Evolutionary conservation across 1,140 invertebrate species (phyloP).

Genomic region (Atta texana): DNA sequence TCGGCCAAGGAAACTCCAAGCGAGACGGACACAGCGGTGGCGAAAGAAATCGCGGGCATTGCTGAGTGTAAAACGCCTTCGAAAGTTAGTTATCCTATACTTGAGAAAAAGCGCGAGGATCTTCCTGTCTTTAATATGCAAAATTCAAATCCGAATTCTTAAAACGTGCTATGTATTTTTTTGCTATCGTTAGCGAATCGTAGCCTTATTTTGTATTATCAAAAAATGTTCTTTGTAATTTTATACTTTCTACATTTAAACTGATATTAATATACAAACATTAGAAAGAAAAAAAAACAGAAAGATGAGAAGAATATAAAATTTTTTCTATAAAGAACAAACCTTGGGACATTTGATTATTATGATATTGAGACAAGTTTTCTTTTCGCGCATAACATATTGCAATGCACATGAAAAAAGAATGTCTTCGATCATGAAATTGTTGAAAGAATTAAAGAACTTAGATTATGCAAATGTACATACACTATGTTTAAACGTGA

Average conservation of each 20-base stretch:
- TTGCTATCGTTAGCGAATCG: neutral
- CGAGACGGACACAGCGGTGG: neutral
- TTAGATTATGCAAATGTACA: neutral
- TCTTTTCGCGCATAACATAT: neutral
- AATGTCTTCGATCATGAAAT: neutral
- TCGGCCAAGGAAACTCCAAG: neutral
- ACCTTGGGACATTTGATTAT: neutral
- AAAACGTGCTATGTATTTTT: neutral
- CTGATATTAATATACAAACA: neutral
- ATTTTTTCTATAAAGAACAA: neutral
- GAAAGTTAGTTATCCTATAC: constrained; percentile 54
- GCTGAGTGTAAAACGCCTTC: constrained; percentile 47
- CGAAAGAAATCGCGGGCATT: neutral
- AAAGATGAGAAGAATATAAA: neutral
- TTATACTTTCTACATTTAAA: neutral
- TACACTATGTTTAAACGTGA: neutral
- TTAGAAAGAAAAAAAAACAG: neutral
- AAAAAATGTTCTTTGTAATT: neutral
- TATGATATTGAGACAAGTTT: neutral
- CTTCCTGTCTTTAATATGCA: neutral
- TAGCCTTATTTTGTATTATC: neutral
- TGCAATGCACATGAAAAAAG: neutral
- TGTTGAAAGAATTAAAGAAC: neutral
- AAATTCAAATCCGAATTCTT: neutral
- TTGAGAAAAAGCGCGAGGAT: neutral